Evolutionary conservation across 2,113 vertebrate species (phyloP), one percentile per base, ranked within the genome.

Genomic region (Gorilla gorilla): DNA sequence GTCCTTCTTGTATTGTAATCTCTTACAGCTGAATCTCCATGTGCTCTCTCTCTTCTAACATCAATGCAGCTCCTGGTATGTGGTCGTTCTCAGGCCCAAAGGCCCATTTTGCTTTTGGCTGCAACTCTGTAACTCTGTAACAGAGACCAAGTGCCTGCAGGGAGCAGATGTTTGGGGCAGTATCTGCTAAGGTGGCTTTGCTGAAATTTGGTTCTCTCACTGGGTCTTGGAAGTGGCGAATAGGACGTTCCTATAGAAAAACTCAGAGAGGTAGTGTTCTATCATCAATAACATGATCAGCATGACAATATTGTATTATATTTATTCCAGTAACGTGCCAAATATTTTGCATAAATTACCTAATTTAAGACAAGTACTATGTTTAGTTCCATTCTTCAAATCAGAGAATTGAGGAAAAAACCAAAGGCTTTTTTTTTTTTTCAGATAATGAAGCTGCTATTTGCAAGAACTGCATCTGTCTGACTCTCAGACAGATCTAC

Each of bases 11-110:
- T 40, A 20, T 20, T 89, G 0, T 10, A 35, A 43, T 16, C 22
- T 52, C 30, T n/a, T 13, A 5, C 8, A 12, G 13, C 8, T 72
- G n/a, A 43, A 13, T 45, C 20, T 35, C 12, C 11, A 38, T 3
- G 7, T 73, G 4, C 23, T n/a, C 18, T 45, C 13, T 7, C 1
- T 59, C 32, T 35, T 78, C 45, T 48, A 6, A 23, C n/a, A n/a
- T 43, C 17, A 32, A 10, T 17, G 2, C 9, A 22, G 11, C 13
- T 32, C 8, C 6, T 32, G 4, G 1, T 3, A 43, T 23, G 17
- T 85, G 1, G 27, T 12, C 64, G 6, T 16, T 78, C 27, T 38
- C 18, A 76, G 55, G 38, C 1, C 4, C 50, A 89, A 13, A 68
- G 23, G 16, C n/a, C 18, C 5, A 5, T 64, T 86, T 93, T 43